A percentile compares a stretch with the other conserved stretches of the same genome.
Evolutionary conservation across 1,140 invertebrate species (phyloP).

Genomic region (Dreissena rostriformis): DNA sequence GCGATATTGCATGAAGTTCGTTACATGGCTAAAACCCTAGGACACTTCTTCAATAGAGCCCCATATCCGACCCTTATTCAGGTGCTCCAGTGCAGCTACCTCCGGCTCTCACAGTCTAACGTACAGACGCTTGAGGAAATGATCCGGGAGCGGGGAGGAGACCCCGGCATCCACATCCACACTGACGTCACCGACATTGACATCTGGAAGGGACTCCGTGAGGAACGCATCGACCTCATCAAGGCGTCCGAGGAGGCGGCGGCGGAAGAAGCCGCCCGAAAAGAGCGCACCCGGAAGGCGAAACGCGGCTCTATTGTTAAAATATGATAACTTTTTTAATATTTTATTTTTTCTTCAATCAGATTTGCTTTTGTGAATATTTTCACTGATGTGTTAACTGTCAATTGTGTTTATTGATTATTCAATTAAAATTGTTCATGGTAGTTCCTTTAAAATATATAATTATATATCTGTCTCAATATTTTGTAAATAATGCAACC

Average conservation of each 20-base stretch:
- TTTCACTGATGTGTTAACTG: no score
- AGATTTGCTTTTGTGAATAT: no score
- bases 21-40: no score
- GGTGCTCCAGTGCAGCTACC: constrained; percentile 67
- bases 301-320: not conserved
- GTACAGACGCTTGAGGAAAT: constrained; percentile 62
- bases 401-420: no score
- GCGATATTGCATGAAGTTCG: no score
- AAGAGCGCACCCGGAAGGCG: not conserved
- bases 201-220: constrained; percentile 50
- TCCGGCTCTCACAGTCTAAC: constrained; percentile 66
- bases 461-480: no score
- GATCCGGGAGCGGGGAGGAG: constrained; percentile 56
- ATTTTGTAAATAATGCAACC: no score
- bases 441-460: no score
- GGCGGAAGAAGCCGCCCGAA: not conserved
- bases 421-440: no score
- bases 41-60: not conserved
- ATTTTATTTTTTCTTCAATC: no score
- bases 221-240: constrained; percentile 42
- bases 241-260: not conserved
- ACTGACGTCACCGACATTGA: constrained; percentile 60
- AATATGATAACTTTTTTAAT: no score
- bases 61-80: constrained; percentile 5
- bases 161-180: constrained; percentile 67